These are phyloP conservation scores for Ichneumoninae sp. DNA, from an alignment of 2,888 invertebrate genomes.

Conservation along the genomic window DNA sequence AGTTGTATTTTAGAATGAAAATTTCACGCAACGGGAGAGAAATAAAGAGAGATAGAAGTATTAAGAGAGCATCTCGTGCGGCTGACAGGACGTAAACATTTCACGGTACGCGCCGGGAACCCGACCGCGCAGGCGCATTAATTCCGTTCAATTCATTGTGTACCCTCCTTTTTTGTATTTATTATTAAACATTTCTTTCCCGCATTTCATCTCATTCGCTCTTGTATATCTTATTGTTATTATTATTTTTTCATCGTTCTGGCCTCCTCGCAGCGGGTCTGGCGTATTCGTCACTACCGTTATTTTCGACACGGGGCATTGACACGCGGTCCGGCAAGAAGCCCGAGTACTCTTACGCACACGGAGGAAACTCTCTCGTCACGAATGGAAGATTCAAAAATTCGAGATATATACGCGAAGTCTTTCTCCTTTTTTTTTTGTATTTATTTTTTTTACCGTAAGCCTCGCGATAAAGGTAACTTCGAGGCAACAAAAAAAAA, in stretches of 20 bases:
- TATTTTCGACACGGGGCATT: conserved; percentile 66
- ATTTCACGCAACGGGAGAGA: conserved; percentile 37
- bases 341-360: conserved; percentile 17
- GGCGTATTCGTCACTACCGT: conserved; percentile 64
- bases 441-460: conserved; percentile 5
- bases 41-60: conserved; percentile 26
- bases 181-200: neutral
- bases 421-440: neutral
- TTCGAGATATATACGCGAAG: conserved; percentile 9
- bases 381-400: conserved; percentile 8
- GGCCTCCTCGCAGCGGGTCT: conserved; percentile 36
- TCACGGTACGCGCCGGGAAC: conserved; percentile 43
- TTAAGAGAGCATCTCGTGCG: conserved; percentile 37
- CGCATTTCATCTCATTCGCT: conserved; percentile 13
- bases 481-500: neutral
- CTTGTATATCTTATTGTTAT: conserved; percentile 16
- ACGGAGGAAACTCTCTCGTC: conserved; percentile 13
- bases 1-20: conserved; percentile 31
- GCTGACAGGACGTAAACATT: conserved; percentile 65
- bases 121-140: conserved; percentile 35
- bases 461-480: neutral
- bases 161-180: conserved; percentile 24
- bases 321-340: conserved; percentile 52
- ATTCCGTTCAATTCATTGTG: conserved; percentile 53
- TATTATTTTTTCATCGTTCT: conserved; percentile 14